Conservation (phyloP, 1,140 invertebrate species). For the Homarus americanus region DNA sequence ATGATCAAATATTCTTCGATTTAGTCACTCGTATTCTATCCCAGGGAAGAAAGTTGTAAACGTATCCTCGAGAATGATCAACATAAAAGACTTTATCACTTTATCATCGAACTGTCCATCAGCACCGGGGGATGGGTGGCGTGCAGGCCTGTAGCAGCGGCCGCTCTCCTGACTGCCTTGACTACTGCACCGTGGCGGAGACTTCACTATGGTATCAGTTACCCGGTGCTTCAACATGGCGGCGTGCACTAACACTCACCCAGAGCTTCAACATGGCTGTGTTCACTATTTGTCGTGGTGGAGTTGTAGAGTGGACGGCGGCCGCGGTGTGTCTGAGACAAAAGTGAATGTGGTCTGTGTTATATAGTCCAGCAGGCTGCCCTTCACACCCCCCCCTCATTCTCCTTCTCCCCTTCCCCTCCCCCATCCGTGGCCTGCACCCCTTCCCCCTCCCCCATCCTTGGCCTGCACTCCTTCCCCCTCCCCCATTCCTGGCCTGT, state of each 20-base stretch:
- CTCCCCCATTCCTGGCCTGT: not conserved
- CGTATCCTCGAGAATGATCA: too few relatives aligned
- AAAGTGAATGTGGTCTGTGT: not conserved
- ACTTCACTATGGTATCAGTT: not conserved
- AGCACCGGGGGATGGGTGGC: too few relatives aligned
- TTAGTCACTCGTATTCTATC: too few relatives aligned
- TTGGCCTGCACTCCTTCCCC: not conserved
- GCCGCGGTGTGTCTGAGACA: not conserved
- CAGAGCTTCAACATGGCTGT: not conserved
- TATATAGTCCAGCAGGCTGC: not conserved
- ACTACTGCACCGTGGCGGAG: too few relatives aligned
- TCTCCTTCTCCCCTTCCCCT: not conserved
- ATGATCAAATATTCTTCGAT: too few relatives aligned
- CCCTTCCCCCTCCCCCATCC: not conserved
- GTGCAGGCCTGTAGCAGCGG: too few relatives aligned
- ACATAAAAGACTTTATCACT: too few relatives aligned
- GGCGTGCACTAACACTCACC: not conserved
- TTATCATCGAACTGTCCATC: too few relatives aligned
- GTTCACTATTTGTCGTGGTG: too few relatives aligned
- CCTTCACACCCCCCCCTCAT: not conserved
- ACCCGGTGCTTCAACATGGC: not conserved
- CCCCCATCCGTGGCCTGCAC: too few relatives aligned
- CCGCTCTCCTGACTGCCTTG: too few relatives aligned
- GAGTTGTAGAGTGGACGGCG: not conserved
- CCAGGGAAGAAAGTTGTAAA: too few relatives aligned